Evolutionary conservation across 1,140 invertebrate species (phyloP).

Genomic region (Drosophila persimilis): DNA sequence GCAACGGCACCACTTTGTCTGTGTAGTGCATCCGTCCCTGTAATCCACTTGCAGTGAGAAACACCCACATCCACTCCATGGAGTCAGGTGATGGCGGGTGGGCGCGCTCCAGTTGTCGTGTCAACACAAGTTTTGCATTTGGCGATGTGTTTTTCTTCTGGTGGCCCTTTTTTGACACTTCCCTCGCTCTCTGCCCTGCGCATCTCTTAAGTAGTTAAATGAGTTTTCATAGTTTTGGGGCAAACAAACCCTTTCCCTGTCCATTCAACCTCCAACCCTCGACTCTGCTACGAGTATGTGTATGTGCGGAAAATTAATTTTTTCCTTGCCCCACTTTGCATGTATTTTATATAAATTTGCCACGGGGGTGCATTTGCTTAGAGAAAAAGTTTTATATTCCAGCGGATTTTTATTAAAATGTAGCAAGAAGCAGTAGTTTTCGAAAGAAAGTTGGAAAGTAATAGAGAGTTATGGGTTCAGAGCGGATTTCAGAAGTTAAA

Average conservation of each 20-base stretch:
- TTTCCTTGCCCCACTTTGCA: slow-evolving; percentile 25
- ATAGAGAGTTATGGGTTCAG: slow-evolving; percentile 10
- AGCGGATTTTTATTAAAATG: slow-evolving; percentile 50
- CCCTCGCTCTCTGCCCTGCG: not conserved
- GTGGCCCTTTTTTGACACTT: slow-evolving; percentile 17
- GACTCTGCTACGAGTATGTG: not conserved
- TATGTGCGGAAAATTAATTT: slow-evolving; percentile 52
- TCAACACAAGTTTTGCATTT: slow-evolving; percentile 79
- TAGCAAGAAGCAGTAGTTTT: slow-evolving; percentile 31
- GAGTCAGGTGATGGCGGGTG: slow-evolving; percentile 19
- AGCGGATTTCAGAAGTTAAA: not conserved
- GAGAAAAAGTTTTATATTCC: slow-evolving; percentile 38
- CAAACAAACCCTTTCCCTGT: slow-evolving; percentile 27
- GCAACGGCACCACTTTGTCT: slow-evolving; percentile 51
- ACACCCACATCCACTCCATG: slow-evolving; percentile 22
- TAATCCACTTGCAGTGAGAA: slow-evolving; percentile 48
- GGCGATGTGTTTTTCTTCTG: slow-evolving; percentile 68
- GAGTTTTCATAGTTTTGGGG: slow-evolving; percentile 75
- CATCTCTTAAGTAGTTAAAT: slow-evolving; percentile 67
- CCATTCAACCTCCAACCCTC: not conserved
- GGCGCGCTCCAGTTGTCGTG: slow-evolving; percentile 51
- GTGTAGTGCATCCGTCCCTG: slow-evolving; percentile 43
- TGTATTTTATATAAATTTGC: slow-evolving; percentile 37
- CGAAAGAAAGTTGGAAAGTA: slow-evolving; percentile 31
- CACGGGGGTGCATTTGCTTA: slow-evolving; percentile 52